Conservation (phyloP, 2,888 invertebrate species). For the Parthenolecanium corni region DNA sequence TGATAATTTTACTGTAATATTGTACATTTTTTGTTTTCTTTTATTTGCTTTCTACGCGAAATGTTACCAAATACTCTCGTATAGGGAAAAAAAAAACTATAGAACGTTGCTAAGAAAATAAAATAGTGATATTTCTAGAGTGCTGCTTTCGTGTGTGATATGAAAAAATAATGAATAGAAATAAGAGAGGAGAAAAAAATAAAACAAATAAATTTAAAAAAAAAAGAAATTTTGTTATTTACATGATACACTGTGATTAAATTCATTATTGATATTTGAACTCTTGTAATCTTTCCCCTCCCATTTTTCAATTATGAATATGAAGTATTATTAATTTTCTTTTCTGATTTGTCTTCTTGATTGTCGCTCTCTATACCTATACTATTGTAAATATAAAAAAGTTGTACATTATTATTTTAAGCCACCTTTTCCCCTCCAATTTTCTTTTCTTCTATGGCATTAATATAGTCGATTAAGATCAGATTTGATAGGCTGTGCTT, state of each 20-base stretch:
- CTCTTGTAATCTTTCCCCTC: not conserved
- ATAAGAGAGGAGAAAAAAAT: not conserved
- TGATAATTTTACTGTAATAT: too few species aligned
- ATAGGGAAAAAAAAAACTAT: not conserved
- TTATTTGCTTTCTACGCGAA: constrained; percentile 26
- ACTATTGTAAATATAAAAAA: not conserved
- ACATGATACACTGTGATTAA: constrained; percentile 25
- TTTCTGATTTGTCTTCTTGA: not conserved
- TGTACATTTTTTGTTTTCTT: not conserved
- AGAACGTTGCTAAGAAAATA: too few species aligned
- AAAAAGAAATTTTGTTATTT: too few species aligned
- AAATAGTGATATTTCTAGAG: constrained; percentile 23
- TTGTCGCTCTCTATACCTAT: too few species aligned
- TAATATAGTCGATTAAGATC: constrained; percentile 18
- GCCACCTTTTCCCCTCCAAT: not conserved
- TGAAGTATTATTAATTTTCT: not conserved
- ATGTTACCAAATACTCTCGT: constrained; percentile 21
- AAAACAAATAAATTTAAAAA: too few species aligned
- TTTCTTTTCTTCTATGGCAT: constrained; percentile 4
- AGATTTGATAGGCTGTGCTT: constrained; percentile 24
- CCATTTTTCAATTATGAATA: too few species aligned
- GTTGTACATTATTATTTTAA: too few species aligned
- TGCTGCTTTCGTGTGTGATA: constrained; percentile 28
- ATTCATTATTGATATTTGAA: not conserved
- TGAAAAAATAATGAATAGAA: not conserved